Conservation (phyloP, 2,113 vertebrate genomes). For the Gila orcuttii region DNA sequence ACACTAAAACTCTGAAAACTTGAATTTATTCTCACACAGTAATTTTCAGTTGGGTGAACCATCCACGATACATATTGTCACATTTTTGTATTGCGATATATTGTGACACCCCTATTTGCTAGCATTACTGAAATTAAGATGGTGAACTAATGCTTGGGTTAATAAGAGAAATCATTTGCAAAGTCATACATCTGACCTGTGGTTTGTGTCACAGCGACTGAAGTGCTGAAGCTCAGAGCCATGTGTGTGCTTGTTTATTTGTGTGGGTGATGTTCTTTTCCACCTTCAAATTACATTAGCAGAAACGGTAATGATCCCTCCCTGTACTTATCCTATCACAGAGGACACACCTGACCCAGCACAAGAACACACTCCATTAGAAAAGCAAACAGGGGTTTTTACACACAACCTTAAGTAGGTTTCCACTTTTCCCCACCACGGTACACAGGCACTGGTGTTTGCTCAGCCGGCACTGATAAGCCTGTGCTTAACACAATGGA, state of each 20-base stretch:
- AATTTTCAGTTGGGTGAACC: no score
- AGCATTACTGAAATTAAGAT: neutral
- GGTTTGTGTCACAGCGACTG: slow-evolving; percentile 59
- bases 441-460: slow-evolving; percentile 33
- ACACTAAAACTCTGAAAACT: no score
- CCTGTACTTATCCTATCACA: slow-evolving; percentile 54
- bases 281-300: slow-evolving; percentile 77
- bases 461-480: slow-evolving; percentile 23
- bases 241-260: slow-evolving; percentile 51
- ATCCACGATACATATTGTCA: no score
- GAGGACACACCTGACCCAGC: slow-evolving; percentile 55
- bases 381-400: slow-evolving; percentile 73
- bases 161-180: neutral
- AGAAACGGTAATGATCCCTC: slow-evolving; percentile 72
- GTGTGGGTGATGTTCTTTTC: slow-evolving; percentile 71
- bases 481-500: slow-evolving; percentile 12
- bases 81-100: no score
- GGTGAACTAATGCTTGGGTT: neutral
- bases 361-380: slow-evolving; percentile 72
- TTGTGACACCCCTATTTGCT: neutral
- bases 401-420: slow-evolving; percentile 59
- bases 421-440: neutral
- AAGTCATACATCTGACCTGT: neutral
- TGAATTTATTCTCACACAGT: no score
- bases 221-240: slow-evolving; percentile 57